Percentiles rank a stretch among this genome's conserved stretches.
These are phyloP conservation scores for Amyelois transitella DNA, from an alignment of 1,140 invertebrate genomes.

Conservation along the genomic window DNA sequence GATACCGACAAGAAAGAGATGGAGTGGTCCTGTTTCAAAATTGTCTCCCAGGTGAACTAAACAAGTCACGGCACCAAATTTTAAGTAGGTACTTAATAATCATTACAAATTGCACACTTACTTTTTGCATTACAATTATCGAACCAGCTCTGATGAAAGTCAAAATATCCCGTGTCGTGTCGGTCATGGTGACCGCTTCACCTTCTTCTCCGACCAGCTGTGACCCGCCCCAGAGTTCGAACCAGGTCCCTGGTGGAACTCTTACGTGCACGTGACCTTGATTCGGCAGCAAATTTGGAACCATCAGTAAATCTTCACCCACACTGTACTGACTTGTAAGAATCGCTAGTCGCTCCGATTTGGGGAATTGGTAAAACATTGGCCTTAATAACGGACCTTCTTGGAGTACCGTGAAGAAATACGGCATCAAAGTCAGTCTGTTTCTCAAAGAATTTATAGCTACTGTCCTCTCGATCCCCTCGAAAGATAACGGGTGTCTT, in stretches of 20 bases:
- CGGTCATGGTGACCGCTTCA: constrained; percentile 43
- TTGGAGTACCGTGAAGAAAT: constrained; percentile 54
- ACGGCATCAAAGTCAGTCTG: constrained; percentile 44
- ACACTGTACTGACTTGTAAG: constrained; percentile 51
- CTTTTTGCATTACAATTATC: constrained; percentile 49
- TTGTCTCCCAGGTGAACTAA: too few relatives aligned
- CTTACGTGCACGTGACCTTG: constrained; percentile 48
- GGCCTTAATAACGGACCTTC: constrained; percentile 52
- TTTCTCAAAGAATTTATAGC: constrained; percentile 38
- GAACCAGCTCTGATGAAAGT: constrained; percentile 47
- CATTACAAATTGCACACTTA: constrained; percentile 22
- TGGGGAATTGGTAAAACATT: constrained; percentile 64
- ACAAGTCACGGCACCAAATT: too few relatives aligned
- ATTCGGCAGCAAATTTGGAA: constrained; percentile 49
- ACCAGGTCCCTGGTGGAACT: constrained; percentile 57
- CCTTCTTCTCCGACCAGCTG: constrained; percentile 31
- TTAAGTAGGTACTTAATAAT: too few relatives aligned
- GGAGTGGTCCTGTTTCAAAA: too few relatives aligned
- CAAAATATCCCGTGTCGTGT: constrained; percentile 52
- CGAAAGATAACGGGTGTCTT: constrained; percentile 46
- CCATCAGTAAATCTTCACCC: constrained; percentile 49
- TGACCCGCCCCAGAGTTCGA: constrained; percentile 56
- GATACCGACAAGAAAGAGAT: too few relatives aligned
- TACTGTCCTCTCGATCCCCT: constrained; percentile 32
- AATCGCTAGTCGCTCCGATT: constrained; percentile 25